phyloP scores from a whole-genome alignment of 2,888 invertebrate species.

The Furcula furcula region DNA sequence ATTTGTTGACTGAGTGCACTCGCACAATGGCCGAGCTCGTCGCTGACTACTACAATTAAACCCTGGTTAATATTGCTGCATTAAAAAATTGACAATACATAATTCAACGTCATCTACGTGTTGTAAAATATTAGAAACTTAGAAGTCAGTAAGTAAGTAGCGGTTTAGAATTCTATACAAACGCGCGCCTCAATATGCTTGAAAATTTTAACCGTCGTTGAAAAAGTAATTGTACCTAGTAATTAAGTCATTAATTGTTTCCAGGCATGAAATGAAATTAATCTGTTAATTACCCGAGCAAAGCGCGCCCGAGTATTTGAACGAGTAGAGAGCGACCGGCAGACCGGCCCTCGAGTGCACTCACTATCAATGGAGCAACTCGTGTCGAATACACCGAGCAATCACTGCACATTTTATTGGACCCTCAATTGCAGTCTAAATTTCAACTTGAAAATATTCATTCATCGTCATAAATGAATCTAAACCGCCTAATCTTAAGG shows the following conservation, averaged over 20 bases:
- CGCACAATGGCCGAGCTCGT: constrained; percentile 23
- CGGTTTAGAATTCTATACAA: no score
- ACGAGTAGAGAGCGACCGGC: constrained; percentile 42
- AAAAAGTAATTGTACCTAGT: no score
- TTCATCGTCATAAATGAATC: constrained; percentile 11
- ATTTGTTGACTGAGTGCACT: constrained; percentile 31
- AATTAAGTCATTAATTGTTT: no score
- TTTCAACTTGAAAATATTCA: constrained; percentile 30
- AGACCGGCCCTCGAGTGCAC: constrained; percentile 20
- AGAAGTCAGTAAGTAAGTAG: no score
- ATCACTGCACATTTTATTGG: constrained; percentile 52
- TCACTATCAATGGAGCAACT: constrained; percentile 29
- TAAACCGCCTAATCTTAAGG: constrained; percentile 15
- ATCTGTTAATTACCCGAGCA: background rate
- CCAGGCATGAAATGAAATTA: no score
- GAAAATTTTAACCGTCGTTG: no score
- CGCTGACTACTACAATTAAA: no score
- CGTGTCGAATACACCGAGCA: constrained; percentile 56
- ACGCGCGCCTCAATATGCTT: no score
- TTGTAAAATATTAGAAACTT: no score
- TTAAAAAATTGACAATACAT: no score
- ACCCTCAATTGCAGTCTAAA: constrained; percentile 54
- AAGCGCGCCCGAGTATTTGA: constrained; percentile 10
- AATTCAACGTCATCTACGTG: no score
- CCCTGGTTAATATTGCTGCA: no score